Percentiles rank a stretch among this genome's conserved stretches.
These are phyloP conservation scores for Malurus leucopterus DNA, from an alignment of 2,797 vertebrate genomes.

Conservation along the genomic window DNA sequence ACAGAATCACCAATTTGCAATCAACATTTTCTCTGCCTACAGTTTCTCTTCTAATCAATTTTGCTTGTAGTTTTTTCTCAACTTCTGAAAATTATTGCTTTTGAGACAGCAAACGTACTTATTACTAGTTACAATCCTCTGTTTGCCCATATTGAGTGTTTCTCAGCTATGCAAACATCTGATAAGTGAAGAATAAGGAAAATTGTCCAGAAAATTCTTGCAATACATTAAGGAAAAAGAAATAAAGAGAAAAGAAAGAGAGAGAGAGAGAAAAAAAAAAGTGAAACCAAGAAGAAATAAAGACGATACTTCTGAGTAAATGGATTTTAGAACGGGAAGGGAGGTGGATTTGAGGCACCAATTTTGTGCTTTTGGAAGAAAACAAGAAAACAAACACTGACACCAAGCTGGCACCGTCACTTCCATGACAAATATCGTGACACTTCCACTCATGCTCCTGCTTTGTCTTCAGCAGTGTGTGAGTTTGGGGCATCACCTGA, in stretches of 20 bases:
- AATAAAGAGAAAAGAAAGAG: accelerated
- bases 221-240: neutral
- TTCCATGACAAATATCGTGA: neutral
- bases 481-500: neutral
- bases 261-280: too few species aligned
- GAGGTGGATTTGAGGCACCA: neutral
- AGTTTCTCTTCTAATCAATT: conserved; percentile 37
- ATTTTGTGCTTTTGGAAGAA: neutral
- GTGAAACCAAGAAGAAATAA: neutral
- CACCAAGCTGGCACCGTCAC: neutral
- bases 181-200: conserved; percentile 8
- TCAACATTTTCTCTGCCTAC: conserved; percentile 1
- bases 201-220: conserved; percentile 5
- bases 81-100: conserved; percentile 32
- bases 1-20: conserved; percentile 8
- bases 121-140: conserved; percentile 6
- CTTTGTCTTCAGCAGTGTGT: neutral
- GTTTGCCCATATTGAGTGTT: conserved; percentile 20
- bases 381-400: neutral
- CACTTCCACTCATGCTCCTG: neutral
- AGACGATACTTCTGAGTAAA: neutral
- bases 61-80: conserved; percentile 14
- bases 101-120: neutral
- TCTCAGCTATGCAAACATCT: conserved; percentile 20
- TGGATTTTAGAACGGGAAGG: neutral